phyloP scores from a whole-genome alignment of 2,113 vertebrate species.

The Gambusia affinis region DNA sequence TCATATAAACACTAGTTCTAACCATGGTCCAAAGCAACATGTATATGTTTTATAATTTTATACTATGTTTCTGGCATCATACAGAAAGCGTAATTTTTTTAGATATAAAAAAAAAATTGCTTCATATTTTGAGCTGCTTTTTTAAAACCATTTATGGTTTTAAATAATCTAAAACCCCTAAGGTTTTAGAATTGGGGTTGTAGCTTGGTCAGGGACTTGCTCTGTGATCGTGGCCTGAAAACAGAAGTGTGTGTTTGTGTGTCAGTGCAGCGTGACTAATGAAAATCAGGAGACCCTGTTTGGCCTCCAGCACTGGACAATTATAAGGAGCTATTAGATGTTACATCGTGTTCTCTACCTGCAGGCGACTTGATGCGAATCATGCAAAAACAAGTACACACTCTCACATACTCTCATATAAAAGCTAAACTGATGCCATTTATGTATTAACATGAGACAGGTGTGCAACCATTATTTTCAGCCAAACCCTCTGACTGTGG shows the following conservation, averaged over 20 bases:
- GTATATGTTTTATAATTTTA: background rate
- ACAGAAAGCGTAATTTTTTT: background rate
- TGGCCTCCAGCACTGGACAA: slow-evolving; percentile 34
- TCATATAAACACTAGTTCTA: too few relatives aligned
- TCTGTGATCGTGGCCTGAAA: slow-evolving; percentile 23
- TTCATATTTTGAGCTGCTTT: too few relatives aligned
- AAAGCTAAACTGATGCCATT: slow-evolving; percentile 6
- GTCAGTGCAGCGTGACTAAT: slow-evolving; percentile 45
- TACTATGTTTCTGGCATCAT: background rate
- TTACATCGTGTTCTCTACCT: slow-evolving; percentile 51
- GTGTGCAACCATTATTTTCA: background rate
- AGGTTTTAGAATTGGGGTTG: background rate
- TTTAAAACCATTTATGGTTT: background rate
- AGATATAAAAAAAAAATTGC: background rate
- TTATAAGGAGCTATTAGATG: slow-evolving; percentile 49
- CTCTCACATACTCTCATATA: background rate
- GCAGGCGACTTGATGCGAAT: slow-evolving; percentile 24
- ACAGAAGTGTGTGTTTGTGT: slow-evolving; percentile 33
- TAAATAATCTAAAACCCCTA: background rate
- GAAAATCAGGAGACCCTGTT: slow-evolving; percentile 55
- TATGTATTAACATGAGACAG: background rate
- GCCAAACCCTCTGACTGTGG: background rate
- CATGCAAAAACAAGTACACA: slow-evolving; percentile 33
- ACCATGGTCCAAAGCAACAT: too few relatives aligned
- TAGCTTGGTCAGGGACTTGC: slow-evolving; percentile 13